phyloP scores from a whole-genome alignment of 1,140 invertebrate species.

The Triops longicaudatus region DNA sequence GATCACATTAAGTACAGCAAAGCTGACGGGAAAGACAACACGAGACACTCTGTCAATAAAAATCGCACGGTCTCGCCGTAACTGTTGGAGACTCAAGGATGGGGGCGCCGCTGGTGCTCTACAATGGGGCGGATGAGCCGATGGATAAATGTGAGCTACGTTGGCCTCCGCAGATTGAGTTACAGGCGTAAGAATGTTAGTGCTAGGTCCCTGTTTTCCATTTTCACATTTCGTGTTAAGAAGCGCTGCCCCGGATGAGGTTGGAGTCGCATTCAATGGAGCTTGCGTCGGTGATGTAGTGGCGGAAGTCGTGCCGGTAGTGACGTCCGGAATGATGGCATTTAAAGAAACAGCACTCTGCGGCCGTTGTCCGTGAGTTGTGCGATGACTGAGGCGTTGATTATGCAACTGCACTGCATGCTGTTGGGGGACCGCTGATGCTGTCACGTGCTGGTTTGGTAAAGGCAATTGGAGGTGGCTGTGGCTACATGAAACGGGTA shows the following conservation, averaged over 20 bases:
- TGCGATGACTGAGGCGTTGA: neutral
- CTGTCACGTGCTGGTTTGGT: neutral
- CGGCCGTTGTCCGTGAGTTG: neutral
- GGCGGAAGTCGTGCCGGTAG: neutral
- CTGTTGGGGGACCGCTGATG: neutral
- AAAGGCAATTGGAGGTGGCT: neutral
- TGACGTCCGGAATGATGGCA: neutral
- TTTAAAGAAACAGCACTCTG: neutral
- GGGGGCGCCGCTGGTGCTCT: constrained; percentile 18
- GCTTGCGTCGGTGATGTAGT: neutral
- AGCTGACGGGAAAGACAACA: constrained; percentile 39
- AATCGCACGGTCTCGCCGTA: constrained; percentile 33
- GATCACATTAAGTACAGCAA: constrained; percentile 39
- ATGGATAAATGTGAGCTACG: neutral
- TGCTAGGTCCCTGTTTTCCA: neutral
- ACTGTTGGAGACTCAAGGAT: constrained; percentile 30
- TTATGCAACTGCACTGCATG: constrained; percentile 1
- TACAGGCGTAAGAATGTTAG: neutral
- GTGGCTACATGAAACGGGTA: neutral
- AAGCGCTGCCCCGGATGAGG: neutral
- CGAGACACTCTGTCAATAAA: constrained; percentile 40
- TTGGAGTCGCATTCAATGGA: neutral
- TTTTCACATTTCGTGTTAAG: neutral
- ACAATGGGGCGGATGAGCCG: neutral
- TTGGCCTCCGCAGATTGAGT: neutral